These are phyloP conservation scores for Melanotaenia duboulayi DNA, from an alignment of 2,113 vertebrate genomes.

Conservation along the genomic window DNA sequence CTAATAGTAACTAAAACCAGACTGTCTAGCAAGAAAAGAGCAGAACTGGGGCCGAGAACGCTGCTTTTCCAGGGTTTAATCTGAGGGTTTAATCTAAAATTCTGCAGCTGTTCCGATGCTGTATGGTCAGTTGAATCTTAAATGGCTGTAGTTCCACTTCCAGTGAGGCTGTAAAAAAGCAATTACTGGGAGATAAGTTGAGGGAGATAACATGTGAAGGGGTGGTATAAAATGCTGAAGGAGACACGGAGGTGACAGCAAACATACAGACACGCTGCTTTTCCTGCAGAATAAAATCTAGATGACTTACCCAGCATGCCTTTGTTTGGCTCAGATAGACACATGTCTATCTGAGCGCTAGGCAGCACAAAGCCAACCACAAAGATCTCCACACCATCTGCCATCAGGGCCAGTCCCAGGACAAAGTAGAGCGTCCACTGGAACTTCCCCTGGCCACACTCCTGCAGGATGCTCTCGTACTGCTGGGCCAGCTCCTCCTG, in stretches of 20 bases:
- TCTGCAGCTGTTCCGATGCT: slow-evolving; percentile 17
- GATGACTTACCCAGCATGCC: slow-evolving; percentile 93
- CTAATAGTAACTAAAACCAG: too few relatives aligned
- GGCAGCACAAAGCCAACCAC: slow-evolving; percentile 97
- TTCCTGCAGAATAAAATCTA: slow-evolving; percentile 3
- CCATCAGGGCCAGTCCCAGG: slow-evolving; percentile 96
- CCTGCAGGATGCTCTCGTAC: slow-evolving; percentile 95
- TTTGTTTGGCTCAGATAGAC: slow-evolving; percentile 97
- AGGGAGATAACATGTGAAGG: slow-evolving; percentile 31
- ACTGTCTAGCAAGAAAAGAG: neutral
- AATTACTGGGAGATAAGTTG: slow-evolving; percentile 44
- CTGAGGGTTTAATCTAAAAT: slow-evolving; percentile 28
- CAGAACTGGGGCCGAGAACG: slow-evolving; percentile 23
- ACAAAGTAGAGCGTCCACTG: slow-evolving; percentile 99
- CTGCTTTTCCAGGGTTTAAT: neutral
- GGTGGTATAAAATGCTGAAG: neutral
- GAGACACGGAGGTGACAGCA: neutral
- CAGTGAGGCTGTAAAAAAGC: slow-evolving; percentile 27
- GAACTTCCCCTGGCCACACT: slow-evolving; percentile 96
- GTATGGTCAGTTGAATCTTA: slow-evolving; percentile 52
- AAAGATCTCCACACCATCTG: slow-evolving; percentile 95
- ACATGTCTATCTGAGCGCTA: slow-evolving; percentile 98
- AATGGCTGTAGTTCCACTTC: slow-evolving; percentile 35
- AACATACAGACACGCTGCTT: neutral
- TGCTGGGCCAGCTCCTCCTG: slow-evolving; percentile 94